These are phyloP conservation scores for Microplitis manilae DNA, from an alignment of 2,888 invertebrate species.

Conservation along the genomic window DNA sequence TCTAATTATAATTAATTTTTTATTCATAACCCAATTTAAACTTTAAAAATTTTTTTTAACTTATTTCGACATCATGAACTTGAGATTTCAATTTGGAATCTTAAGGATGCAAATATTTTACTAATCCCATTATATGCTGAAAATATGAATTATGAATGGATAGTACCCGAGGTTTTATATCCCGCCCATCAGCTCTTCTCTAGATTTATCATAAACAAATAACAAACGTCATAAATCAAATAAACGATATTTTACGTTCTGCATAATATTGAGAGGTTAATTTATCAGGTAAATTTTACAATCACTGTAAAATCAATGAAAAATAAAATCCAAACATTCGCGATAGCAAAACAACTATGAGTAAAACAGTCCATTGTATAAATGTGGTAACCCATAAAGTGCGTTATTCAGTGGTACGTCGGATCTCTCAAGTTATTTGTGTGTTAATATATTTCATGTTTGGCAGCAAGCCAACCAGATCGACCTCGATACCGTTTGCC, in stretches of 20 bases:
- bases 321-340: constrained; percentile 18
- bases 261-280: not conserved
- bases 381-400: constrained; percentile 52
- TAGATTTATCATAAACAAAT: not conserved
- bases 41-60: too few species aligned
- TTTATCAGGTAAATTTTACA: constrained; percentile 7
- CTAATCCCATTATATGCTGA: too few species aligned
- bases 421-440: constrained; percentile 57
- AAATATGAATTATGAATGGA: too few species aligned
- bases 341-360: constrained; percentile 3
- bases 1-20: too few species aligned
- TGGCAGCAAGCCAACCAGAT: constrained; percentile 57
- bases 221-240: not conserved
- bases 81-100: too few species aligned
- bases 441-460: constrained; percentile 60
- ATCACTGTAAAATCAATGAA: constrained; percentile 14
- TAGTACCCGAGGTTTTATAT: too few species aligned
- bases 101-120: too few species aligned
- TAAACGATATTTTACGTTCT: not conserved
- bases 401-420: constrained; percentile 47
- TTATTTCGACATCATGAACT: too few species aligned
- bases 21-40: too few species aligned
- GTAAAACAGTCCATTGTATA: constrained; percentile 44
- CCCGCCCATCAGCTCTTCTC: too few species aligned
- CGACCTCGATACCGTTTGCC: constrained; percentile 43